Percentiles rank a stretch among this genome's conserved stretches.
These are phyloP conservation scores for Myzus persicae DNA, from an alignment of 1,140 invertebrate genomes.

Conservation along the genomic window DNA sequence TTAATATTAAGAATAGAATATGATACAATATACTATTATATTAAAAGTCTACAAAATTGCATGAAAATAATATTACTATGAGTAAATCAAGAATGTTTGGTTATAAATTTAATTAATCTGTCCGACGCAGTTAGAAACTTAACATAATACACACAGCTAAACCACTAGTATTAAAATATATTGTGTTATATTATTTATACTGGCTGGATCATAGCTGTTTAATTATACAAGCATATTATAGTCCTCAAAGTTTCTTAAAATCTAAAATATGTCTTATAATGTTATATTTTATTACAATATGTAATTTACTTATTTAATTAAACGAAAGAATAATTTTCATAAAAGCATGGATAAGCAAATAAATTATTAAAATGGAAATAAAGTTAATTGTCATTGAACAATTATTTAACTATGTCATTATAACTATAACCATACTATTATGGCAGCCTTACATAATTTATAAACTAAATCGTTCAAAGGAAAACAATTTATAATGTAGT, in stretches of 20 bases:
- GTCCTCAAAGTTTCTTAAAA: background rate
- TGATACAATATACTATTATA: background rate
- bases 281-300: background rate
- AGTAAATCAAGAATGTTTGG: background rate
- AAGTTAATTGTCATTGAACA: background rate
- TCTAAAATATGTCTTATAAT: background rate
- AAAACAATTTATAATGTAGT: background rate
- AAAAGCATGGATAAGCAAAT: background rate
- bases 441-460: background rate
- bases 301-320: background rate
- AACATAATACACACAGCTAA: background rate
- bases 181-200: background rate
- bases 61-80: background rate
- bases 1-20: background rate
- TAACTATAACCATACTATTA: background rate
- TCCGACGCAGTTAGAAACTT: background rate
- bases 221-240: background rate
- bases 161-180: background rate
- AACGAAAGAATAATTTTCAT: background rate
- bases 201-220: background rate
- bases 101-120: slow-evolving; percentile 10
- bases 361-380: background rate
- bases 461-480: background rate
- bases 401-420: background rate
- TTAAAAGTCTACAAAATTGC: background rate